Conservation (phyloP, 2,113 vertebrate genomes). For the Tragulus kanchil region DNA sequence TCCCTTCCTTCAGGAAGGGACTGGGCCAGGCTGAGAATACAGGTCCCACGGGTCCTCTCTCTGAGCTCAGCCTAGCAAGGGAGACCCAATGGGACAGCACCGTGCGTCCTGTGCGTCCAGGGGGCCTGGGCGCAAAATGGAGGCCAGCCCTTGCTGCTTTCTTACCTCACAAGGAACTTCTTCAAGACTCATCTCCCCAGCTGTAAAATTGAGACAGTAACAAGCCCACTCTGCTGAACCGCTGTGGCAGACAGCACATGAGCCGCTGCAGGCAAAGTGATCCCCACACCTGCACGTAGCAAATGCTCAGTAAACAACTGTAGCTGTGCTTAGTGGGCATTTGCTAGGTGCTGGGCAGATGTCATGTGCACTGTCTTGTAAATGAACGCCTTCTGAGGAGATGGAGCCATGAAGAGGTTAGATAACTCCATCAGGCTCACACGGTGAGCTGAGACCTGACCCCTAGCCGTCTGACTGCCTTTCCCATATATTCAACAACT, state of each 20-base stretch:
- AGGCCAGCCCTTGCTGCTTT: not conserved
- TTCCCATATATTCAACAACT: not conserved
- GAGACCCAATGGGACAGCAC: not conserved
- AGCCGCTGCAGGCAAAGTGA: rapidly evolving
- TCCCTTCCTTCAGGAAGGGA: not conserved
- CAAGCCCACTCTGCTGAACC: not conserved
- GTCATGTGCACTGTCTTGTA: rapidly evolving
- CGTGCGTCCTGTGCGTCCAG: rapidly evolving
- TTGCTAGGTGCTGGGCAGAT: not conserved
- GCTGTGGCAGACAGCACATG: not conserved
- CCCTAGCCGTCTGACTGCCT: rapidly evolving
- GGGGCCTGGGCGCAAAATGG: not conserved
- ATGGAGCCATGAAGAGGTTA: not conserved
- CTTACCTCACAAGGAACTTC: not conserved
- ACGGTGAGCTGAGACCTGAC: not conserved
- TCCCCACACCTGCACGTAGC: not conserved
- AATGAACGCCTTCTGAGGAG: not conserved
- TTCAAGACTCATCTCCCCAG: not conserved
- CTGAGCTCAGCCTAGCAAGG: not conserved
- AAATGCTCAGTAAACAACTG: not conserved
- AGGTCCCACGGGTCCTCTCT: not conserved
- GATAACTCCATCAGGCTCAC: not conserved
- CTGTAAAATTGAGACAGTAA: not conserved
- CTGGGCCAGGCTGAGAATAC: not conserved
- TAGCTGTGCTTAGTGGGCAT: rapidly evolving